These are phyloP conservation scores for Flexamia atlantica DNA, from an alignment of 2,888 invertebrate species.

Conservation along the genomic window DNA sequence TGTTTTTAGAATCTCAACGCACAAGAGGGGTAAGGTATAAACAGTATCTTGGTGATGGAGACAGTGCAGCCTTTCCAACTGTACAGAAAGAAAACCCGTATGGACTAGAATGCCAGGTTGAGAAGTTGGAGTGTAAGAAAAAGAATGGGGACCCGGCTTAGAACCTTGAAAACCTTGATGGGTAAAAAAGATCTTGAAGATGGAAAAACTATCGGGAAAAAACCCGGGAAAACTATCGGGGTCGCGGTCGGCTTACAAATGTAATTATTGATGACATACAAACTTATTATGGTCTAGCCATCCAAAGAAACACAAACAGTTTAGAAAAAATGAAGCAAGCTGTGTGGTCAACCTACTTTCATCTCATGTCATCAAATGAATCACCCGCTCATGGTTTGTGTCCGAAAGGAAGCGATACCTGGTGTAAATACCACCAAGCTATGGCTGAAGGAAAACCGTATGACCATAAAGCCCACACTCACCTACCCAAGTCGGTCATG, in stretches of 20 bases:
- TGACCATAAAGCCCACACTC: conserved; percentile 55
- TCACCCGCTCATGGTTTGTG: conserved; percentile 23
- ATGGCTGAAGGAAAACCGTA: conserved; percentile 33
- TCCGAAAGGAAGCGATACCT: conserved; percentile 13
- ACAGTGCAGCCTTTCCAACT: conserved; percentile 35
- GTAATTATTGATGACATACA: conserved; percentile 1
- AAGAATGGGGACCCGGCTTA: conserved; percentile 40
- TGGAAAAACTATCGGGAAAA: conserved; percentile 50
- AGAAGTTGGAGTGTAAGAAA: conserved; percentile 60
- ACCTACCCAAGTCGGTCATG: conserved; percentile 22
- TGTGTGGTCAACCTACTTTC: conserved; percentile 42
- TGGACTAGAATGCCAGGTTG: conserved; percentile 43
- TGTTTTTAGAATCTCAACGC: conserved; percentile 1
- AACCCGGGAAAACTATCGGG: too few relatives aligned
- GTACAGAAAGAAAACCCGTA: conserved; percentile 43
- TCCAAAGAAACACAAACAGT: conserved; percentile 18
- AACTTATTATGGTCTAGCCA: conserved; percentile 51
- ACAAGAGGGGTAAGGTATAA: conserved; percentile 10
- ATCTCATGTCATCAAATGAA: conserved; percentile 23
- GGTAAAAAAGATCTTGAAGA: conserved; percentile 13
- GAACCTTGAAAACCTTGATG: conserved; percentile 36
- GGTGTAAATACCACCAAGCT: conserved; percentile 61
- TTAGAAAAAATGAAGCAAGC: conserved; percentile 32
- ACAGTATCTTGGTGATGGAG: conserved; percentile 64
- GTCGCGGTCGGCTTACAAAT: conserved; percentile 41